phyloP scores from a whole-genome alignment of 2,888 invertebrate genomes.

The Himalopsyche tibetana region DNA sequence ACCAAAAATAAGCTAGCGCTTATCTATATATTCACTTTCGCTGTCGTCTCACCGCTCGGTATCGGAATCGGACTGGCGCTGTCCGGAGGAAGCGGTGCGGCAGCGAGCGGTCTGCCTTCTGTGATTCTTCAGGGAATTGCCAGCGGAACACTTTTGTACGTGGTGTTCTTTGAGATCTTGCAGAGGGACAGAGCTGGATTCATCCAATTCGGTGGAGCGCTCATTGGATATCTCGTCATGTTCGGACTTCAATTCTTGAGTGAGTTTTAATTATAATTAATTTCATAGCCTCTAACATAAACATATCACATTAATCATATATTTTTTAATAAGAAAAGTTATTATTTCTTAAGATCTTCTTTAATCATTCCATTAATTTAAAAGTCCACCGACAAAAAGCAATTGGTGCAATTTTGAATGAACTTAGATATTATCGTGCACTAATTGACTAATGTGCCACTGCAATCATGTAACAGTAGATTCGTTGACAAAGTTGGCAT shows the following conservation, averaged over 20 bases:
- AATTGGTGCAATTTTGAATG: no score
- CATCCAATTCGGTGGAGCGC: constrained; percentile 80
- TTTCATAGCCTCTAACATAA: background rate
- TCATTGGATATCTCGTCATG: constrained; percentile 85
- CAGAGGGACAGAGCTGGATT: constrained; percentile 78
- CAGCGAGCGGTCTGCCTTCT: constrained; percentile 79
- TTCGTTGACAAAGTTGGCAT: no score
- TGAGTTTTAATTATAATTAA: constrained; percentile 71
- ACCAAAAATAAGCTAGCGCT: constrained; percentile 80
- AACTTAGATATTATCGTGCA: no score
- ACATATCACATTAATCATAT: no score
- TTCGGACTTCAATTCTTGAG: constrained; percentile 81
- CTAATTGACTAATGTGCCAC: no score
- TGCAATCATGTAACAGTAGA: no score
- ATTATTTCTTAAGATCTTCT: no score
- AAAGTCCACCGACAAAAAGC: no score
- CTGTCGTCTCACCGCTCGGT: constrained; percentile 87
- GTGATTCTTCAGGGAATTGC: constrained; percentile 89
- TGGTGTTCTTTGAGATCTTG: constrained; percentile 97
- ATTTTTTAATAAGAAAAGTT: no score
- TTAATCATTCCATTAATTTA: no score
- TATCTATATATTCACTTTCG: constrained; percentile 85
- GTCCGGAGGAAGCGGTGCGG: constrained; percentile 78
- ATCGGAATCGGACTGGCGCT: constrained; percentile 85
- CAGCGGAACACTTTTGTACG: constrained; percentile 94